phyloP scores from a whole-genome alignment of 2,797 vertebrate species.

The Sebastes iracundus region DNA sequence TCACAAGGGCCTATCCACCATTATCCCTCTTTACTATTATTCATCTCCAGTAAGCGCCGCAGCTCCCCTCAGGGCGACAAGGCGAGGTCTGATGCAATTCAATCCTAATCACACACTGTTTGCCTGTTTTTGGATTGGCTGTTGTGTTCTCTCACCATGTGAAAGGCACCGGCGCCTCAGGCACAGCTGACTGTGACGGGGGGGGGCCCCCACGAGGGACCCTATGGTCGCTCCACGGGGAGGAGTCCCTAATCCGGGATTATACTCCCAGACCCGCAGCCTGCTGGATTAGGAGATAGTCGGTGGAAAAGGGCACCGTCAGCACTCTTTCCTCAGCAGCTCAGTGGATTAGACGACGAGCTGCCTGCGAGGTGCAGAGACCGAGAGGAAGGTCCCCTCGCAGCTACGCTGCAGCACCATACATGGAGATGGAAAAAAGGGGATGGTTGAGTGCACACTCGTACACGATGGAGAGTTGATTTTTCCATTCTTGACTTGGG shows the following conservation, averaged over 20 bases:
- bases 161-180: conserved; percentile 68
- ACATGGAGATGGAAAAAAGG: conserved; percentile 76
- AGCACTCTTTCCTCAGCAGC: conserved; percentile 74
- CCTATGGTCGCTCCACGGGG: conserved; percentile 60
- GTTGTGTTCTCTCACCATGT: conserved; percentile 45
- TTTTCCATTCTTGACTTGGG: conserved; percentile 61
- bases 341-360: conserved; percentile 75
- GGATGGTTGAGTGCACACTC: conserved; percentile 58
- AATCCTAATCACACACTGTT: conserved; percentile 73
- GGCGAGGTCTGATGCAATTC: conserved; percentile 61
- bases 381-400: conserved; percentile 50
- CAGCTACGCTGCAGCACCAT: conserved; percentile 67
- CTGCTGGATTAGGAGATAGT: conserved; percentile 77
- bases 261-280: conserved; percentile 75
- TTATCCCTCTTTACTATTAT: conserved; percentile 74
- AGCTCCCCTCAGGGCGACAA: conserved; percentile 72
- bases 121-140: conserved; percentile 64
- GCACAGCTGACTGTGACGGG: conserved; percentile 67
- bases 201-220: conserved; percentile 53
- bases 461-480: conserved; percentile 43
- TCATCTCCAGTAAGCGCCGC: conserved; percentile 63
- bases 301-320: conserved; percentile 76
- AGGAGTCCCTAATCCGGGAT: conserved; percentile 80
- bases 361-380: conserved; percentile 62
- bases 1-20: conserved; percentile 53